Evolutionary conservation across 92 coral and sea anemone species (phyloP).

Genomic region (Phymanthus crucifer): DNA sequence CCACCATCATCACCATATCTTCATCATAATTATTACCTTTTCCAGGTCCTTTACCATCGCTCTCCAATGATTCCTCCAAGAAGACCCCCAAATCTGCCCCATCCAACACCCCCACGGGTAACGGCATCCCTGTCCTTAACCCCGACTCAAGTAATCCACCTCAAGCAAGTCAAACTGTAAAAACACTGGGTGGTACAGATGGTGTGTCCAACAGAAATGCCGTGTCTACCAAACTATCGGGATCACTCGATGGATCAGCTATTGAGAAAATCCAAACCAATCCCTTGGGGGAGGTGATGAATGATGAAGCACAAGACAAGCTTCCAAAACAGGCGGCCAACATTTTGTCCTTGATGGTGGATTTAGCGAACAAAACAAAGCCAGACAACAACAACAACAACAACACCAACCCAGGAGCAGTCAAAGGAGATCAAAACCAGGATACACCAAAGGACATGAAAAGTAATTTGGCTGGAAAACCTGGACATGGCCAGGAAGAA

Average conservation of each 20-base stretch:
- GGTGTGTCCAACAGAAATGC: background rate
- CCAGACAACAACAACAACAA: background rate
- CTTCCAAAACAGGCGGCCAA: conserved; percentile 15
- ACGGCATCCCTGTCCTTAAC: conserved; percentile 13
- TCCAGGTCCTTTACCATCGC: conserved; percentile 31
- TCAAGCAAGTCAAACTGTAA: background rate
- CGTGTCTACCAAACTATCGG: background rate
- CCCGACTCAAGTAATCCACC: background rate
- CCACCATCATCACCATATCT: background rate
- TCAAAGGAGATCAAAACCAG: background rate
- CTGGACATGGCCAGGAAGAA: conserved; percentile 12
- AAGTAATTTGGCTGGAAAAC: background rate
- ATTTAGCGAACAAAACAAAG: conserved; percentile 18
- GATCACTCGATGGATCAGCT: conserved; percentile 7
- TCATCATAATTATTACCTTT: background rate
- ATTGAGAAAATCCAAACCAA: background rate
- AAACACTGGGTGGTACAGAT: background rate
- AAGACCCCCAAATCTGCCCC: background rate
- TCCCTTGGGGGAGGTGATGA: background rate
- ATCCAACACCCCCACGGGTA: conserved; percentile 36
- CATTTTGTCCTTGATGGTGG: background rate
- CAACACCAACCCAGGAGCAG: background rate
- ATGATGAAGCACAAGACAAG: background rate
- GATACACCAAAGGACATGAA: background rate
- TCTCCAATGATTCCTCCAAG: conserved; percentile 11